Evolutionary conservation across 2,113 vertebrate species (phyloP), one percentile per base, ranked within the genome.

Genomic region (Paratilapia polleni): DNA sequence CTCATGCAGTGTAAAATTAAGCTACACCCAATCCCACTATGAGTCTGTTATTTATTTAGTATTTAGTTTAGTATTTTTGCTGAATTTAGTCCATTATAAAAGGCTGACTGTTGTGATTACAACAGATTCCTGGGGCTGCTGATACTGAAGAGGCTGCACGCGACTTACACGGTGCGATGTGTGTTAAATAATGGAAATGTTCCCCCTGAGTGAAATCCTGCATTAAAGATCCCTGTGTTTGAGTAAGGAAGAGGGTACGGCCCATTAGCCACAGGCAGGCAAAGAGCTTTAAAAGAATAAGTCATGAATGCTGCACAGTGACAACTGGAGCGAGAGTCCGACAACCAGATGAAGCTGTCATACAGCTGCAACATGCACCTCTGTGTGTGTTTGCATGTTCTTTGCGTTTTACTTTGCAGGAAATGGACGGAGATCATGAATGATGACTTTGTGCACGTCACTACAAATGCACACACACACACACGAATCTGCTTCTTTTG

Each of bases 161-260:
- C 1, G 1, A 84, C 73, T 64, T 52, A 8, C 73, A 62, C 2
- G 8, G 54, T 26, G 62, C 4, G 13, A 68, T 66, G 73, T 59
- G 82, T 63, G 84, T 83, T 91, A 83, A 91, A 93, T 91, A 87
- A 92, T 91, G 63, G 61, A 92, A 82, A 78, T 19, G 41, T 79
- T 81, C 57, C 78, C 74, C 87, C 54, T 70, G 81, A 88, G 82
- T 78, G 80, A 91, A 80, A 91, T 15, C 64, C 63, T 83, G 89
- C 83, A 90, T 91, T 88, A 88, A 70, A 82, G 84, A 87, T 87
- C 77, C 13, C 68, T 5, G 68, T 84, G 86, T 80, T 87, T 66
- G 82, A 83, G 68, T 84, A 84, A 54, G 56, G 77, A 87, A 75
- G 86, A 90, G 86, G 61, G 61, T 68, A 84, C 5, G 57, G 89